Evolutionary conservation across 1,140 invertebrate genomes (phyloP), one percentile per base, ranked within the genome.

Genomic region (Neodiprion virginianus): DNA sequence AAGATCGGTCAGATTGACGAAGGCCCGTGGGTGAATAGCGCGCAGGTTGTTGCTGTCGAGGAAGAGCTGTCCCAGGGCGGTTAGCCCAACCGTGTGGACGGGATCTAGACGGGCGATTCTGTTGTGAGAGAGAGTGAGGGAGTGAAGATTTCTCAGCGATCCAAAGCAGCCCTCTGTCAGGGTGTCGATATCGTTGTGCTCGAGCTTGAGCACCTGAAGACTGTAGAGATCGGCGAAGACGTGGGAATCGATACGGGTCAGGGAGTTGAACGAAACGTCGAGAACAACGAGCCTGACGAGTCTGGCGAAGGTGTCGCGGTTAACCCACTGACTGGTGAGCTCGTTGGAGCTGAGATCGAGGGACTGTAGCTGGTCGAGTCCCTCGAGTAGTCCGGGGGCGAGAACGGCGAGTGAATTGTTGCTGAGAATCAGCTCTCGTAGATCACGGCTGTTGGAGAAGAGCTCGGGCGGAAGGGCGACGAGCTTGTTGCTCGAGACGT

Each of bases 351-450:
- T 94, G 48, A 96, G 86, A 85, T 97, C 95, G 50, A 97, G 88
- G 17, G 92, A 90, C 84, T 94, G 91, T 40, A 98, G 88, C 79
- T 95, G 91, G 75, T 93, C 92, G 74, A 97, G 89, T 14, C 92
- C 92, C 77, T 93, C 92, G 76, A 97, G 91, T 14, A 96, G 81
- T 2, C 94, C 94, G 1, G 94, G 93, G 7, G 94, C 93, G 17
- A 96, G 87, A 7, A 94, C 92, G 79, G 91, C 91, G 73, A 97
- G 86, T 1, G 94, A 93, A 84, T 97, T 96, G 81, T 96, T 96
- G 80, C 93, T 93, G 11, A 96, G 86, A 79, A 95, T 90, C 66
- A 97, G 89, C 81, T 94, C 92, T 61, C 91, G 89, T 8, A 96
- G 82, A 53, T 93, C 91, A 71, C 90, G 90, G 7, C 92, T 92